Evolutionary conservation across 2,888 invertebrate species (phyloP).

Genomic region (Cephus nigrinus): DNA sequence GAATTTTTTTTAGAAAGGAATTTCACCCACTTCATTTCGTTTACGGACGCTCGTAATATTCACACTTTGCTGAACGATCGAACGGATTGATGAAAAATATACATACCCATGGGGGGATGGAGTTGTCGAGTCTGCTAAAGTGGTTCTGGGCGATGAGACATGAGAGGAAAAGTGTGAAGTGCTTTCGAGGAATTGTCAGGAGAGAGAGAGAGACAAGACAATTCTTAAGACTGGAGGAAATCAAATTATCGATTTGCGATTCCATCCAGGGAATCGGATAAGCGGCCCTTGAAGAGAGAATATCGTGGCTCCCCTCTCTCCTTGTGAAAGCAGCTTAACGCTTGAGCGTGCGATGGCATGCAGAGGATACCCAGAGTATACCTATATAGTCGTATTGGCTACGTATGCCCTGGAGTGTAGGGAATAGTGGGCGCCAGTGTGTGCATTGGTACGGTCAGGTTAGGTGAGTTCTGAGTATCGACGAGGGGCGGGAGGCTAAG

Average conservation of each 20-base stretch:
- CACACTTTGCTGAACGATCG: neutral
- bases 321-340: neutral
- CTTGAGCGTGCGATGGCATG: neutral
- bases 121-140: neutral
- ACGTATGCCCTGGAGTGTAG: constrained; percentile 12
- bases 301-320: neutral
- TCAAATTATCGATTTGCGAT: neutral
- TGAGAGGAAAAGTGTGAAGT: constrained; percentile 10
- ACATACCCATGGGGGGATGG: neutral
- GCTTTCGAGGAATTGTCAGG: constrained; percentile 23
- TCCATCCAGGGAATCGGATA: neutral
- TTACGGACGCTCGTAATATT: neutral
- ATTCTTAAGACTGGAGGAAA: constrained; percentile 13
- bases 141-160: neutral
- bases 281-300: neutral
- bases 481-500: constrained; percentile 18
- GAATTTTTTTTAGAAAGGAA: neutral
- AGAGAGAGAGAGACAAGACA: constrained; percentile 15
- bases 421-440: constrained; percentile 7
- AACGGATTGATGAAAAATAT: neutral
- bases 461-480: neutral
- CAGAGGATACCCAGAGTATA: neutral
- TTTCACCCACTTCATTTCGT: neutral
- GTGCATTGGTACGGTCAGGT: neutral
- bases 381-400: neutral